Base-by-base conservation (phyloP, 2,888 invertebrate species). In the Abrostola triplasia region DNA sequence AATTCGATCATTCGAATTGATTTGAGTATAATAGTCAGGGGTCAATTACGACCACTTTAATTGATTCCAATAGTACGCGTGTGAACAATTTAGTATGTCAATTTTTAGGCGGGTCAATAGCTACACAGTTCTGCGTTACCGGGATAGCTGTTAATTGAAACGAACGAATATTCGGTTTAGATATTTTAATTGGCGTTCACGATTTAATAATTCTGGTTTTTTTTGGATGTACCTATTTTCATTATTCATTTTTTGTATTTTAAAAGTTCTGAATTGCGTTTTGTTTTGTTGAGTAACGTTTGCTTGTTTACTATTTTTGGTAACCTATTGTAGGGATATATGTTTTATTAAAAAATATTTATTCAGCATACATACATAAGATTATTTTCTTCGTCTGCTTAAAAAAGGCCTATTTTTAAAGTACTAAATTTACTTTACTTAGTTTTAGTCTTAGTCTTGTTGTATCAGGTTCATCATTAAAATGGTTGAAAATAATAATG, bases 131-230 rank as follows among this genome's bases (percentile, higher is more conserved):
- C 51, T 52, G 40, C 38, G 8, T 48, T 24, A n/a, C 12, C 13
- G 12, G 44, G 11, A 52, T 59, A 66, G 62, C 8, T 54, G 57
- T 58, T 67, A 41, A 59, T 37, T 50, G 58, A 70, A 63, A 67
- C 35, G 24, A 70, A 63, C 64, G 35, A 36, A 62, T 55, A 47
- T 47, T 60, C 8, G 57, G 38, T 59, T 66, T 64, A 41, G 38
- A 49, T 47, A 52, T 56, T 65, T 60, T 62, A 24, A 66, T 67
- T 64, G 38, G 24, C n/a, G 42, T 40, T 48, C 37, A 40, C 47
- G 11, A 55, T 66, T 42, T 50, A 44, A 35, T 42, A 13, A 4
- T 57, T 24, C 9, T 47, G 35, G 24, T 60, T 49, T 48, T 59
- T 59, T 64, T 59, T 12, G 35, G 9, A 11, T 10, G 35, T 11